phyloP scores from a whole-genome alignment of 1,140 invertebrate genomes.

The Hylyphantes graminicola region DNA sequence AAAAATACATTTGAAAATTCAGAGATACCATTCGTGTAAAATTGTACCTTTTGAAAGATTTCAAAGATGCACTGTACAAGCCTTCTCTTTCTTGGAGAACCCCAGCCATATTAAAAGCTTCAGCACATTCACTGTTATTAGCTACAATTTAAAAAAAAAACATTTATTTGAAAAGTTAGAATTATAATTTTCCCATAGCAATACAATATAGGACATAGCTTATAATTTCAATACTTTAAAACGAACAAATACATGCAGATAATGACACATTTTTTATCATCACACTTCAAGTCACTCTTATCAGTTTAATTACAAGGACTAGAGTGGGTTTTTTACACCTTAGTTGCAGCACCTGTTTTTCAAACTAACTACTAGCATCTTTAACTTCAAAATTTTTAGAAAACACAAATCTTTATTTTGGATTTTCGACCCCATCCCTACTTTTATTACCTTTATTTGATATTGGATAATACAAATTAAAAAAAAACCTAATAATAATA shows the following conservation, averaged over 20 bases:
- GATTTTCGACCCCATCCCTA: too few species aligned
- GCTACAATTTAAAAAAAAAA: constrained; percentile 66
- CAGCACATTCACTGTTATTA: constrained; percentile 72
- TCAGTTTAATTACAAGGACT: too few species aligned
- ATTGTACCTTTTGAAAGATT: constrained; percentile 72
- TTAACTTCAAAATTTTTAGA: too few species aligned
- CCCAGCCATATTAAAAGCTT: constrained; percentile 81
- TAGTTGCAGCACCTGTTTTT: too few species aligned
- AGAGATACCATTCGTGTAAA: too few species aligned
- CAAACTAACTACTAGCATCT: too few species aligned
- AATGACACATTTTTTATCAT: not conserved
- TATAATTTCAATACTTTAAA: not conserved
- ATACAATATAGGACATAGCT: not conserved
- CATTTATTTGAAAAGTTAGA: not conserved
- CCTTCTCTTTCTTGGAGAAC: constrained; percentile 81
- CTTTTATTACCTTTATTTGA: too few species aligned
- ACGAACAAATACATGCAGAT: not conserved
- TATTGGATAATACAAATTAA: too few species aligned
- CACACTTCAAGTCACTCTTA: not conserved
- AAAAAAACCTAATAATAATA: too few species aligned
- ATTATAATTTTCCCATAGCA: not conserved
- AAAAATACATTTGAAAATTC: too few species aligned
- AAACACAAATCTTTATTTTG: too few species aligned
- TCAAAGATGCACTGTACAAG: constrained; percentile 74
- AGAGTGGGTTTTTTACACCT: too few species aligned